These are phyloP conservation scores for Cryptoleucopteryx plumbea DNA, from an alignment of 2,113 vertebrate species.

Conservation along the genomic window DNA sequence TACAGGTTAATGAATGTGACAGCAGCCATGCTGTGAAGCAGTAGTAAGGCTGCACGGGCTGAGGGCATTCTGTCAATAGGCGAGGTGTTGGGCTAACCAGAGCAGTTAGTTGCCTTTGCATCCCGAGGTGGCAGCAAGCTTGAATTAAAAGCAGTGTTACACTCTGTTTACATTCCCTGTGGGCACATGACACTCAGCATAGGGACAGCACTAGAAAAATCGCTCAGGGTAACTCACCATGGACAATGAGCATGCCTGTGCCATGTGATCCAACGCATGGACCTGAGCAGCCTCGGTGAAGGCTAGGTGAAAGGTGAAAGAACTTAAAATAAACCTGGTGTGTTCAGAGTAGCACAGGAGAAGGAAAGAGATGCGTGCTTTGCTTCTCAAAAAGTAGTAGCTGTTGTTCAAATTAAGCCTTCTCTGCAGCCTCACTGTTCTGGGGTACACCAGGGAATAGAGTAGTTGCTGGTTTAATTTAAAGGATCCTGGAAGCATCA, in stretches of 20 bases:
- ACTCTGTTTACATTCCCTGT: not conserved
- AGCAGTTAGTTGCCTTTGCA: not conserved
- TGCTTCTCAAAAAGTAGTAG: not conserved
- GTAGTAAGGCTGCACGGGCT: accelerated
- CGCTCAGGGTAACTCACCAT: not conserved
- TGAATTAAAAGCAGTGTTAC: not conserved
- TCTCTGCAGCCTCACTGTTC: not conserved
- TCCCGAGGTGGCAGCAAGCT: not conserved
- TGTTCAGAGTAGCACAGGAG: not conserved
- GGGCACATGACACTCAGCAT: not conserved
- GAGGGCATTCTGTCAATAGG: not conserved
- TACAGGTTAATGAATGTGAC: not conserved
- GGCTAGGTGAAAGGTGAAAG: not conserved
- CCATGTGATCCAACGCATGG: not conserved
- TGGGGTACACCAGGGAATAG: not conserved
- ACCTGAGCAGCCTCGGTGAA: not conserved
- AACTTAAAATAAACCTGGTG: not conserved
- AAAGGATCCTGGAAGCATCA: not conserved
- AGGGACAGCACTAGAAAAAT: not conserved
- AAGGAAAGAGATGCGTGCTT: not conserved
- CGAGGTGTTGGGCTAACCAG: not conserved
- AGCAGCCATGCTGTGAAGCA: not conserved
- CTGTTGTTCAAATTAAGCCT: not conserved
- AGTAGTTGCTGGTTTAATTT: not conserved
- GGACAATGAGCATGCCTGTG: not conserved